Base-by-base conservation (phyloP, 1,140 invertebrate genomes). In the Bombus difficillimus region DNA sequence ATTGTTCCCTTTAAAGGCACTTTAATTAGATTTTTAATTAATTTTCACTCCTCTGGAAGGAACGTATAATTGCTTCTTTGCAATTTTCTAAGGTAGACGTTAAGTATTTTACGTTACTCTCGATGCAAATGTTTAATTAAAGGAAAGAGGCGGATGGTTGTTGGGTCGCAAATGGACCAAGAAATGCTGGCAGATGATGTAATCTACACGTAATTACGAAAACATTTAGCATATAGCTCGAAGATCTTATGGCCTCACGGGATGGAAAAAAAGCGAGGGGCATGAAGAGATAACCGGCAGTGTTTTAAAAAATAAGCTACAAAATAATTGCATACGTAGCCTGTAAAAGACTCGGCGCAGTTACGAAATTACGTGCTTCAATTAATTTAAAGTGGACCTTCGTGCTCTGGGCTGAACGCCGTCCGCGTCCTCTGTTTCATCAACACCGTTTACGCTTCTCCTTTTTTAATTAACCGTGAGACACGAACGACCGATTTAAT, bases 351-450 rank as follows among this genome's bases (percentile, higher is more conserved):
- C 12, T 62, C 34, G 34, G 53, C 13, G 69, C 37, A 43, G 69
- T 53, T 75, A 66, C 41, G 41, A 66, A 75, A 75, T 75, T 83
- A 83, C 81, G 81, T 39, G 72, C 59, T 53, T 83, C 72, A 53
- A 83, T 75, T 83, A 83, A 66, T 66, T 75, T 47, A 18, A 83
- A 75, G 22, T 43, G 32, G 32, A 34, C 32, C 32, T 10, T 83
- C 41, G 43, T 32, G 59, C 3, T 41, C 47, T 53, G 47, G 47
- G 47, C 1, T 53, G 39, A 71, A 71, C 66, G 77, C 22, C n/a
- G 18, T 8, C 47, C 25, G 34, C 22, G 25, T 34, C 4, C 53
- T 41, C 25, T 41, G 68, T 81, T 72, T 81, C 53, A 57, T 81
- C 68, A 71, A 71, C 68, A 62, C 10, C 68, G 68, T 18, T 22